Conservation (phyloP, 2,797 vertebrate genomes). For the Alosa sapidissima region DNA sequence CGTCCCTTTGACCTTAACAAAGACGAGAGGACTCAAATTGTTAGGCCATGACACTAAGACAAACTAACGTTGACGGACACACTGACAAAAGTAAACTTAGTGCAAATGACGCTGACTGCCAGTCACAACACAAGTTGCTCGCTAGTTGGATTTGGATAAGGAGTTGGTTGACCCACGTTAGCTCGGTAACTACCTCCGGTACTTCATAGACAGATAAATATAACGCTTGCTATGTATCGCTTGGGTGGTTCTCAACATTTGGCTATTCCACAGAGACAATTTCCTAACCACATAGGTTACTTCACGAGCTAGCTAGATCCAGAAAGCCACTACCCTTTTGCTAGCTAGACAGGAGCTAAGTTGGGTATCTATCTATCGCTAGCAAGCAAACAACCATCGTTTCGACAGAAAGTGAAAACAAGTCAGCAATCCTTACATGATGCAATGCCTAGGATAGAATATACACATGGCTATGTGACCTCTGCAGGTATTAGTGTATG, state of each 20-base stretch:
- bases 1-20: background rate
- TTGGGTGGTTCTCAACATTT: background rate
- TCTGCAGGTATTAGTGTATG: background rate
- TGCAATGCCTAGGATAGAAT: background rate
- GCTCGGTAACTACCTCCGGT: background rate
- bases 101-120: constrained; percentile 4
- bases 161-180: background rate
- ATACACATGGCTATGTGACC: background rate
- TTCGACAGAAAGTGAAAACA: constrained; percentile 34
- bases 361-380: constrained; percentile 32
- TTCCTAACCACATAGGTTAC: background rate
- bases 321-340: background rate
- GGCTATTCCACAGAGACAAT: background rate
- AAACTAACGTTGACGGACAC: background rate
- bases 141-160: background rate
- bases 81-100: background rate
- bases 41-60: background rate
- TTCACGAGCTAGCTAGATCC: background rate
- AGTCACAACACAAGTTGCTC: constrained; percentile 2
- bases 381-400: constrained; percentile 46
- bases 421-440: constrained; percentile 21
- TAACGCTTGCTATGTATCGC: background rate
- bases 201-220: background rate
- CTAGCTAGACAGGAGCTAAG: constrained; percentile 34
- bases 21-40: background rate